These are phyloP conservation scores for Stomatorhinus walkeri DNA, from an alignment of 2,797 vertebrate species.

Conservation along the genomic window DNA sequence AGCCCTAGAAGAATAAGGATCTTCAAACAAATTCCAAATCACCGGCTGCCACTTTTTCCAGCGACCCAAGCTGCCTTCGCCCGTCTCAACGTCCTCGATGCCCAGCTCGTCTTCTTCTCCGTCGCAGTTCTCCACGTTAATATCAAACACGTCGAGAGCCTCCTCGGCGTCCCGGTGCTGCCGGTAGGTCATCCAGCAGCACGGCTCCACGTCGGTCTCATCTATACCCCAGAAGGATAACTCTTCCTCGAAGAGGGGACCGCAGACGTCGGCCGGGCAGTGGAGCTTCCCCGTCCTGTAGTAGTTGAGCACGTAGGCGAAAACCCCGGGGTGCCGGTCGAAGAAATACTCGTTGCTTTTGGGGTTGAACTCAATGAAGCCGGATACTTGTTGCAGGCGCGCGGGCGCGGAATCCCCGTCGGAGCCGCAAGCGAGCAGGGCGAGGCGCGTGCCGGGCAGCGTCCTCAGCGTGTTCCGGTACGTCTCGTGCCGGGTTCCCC, in stretches of 20 bases:
- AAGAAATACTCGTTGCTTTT: constrained; percentile 80
- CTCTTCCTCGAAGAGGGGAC: constrained; percentile 80
- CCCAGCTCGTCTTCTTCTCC: constrained; percentile 75
- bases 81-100: constrained; percentile 68
- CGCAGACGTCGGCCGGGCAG: constrained; percentile 81
- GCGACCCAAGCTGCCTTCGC: constrained; percentile 65
- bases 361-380: constrained; percentile 67
- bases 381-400: constrained; percentile 40
- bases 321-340: constrained; percentile 79
- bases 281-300: constrained; percentile 81
- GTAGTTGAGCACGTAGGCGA: constrained; percentile 82
- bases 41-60: constrained; percentile 80
- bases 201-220: constrained; percentile 83
- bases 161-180: constrained; percentile 85
- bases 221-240: constrained; percentile 84
- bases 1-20: constrained; percentile 83
- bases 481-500: constrained; percentile 82
- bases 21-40: constrained; percentile 82
- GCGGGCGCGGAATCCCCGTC: constrained; percentile 82
- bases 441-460: constrained; percentile 76
- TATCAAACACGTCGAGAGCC: constrained; percentile 79
- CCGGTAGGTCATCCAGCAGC: constrained; percentile 85
- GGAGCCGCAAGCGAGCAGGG: constrained; percentile 77
- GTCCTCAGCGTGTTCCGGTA: constrained; percentile 83
- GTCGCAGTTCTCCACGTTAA: constrained; percentile 65